Percentiles rank a stretch among this genome's conserved stretches.
These are phyloP conservation scores for Lacerta viridis DNA, from an alignment of 2,797 vertebrate species.

Conservation along the genomic window DNA sequence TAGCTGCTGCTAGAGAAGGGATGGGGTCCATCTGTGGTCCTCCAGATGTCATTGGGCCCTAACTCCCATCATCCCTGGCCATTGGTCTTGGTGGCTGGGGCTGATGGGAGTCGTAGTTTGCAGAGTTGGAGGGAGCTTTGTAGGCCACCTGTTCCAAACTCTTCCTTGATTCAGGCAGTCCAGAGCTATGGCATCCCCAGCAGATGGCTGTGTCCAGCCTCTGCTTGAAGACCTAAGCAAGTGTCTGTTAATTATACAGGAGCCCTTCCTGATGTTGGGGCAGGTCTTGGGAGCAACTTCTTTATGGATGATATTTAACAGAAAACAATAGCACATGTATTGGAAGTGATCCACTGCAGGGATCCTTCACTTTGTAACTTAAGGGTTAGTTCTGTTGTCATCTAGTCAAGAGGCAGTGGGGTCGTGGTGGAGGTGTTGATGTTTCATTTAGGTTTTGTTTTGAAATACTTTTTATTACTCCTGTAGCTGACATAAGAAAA, in stretches of 20 bases:
- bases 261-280: background rate
- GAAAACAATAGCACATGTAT: background rate
- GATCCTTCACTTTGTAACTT: too few relatives aligned
- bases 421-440: too few relatives aligned
- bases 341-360: background rate
- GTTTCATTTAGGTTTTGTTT: background rate
- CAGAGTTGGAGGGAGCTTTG: background rate
- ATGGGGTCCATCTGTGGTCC: too few relatives aligned
- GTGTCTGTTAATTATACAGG: background rate
- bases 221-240: background rate
- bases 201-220: background rate
- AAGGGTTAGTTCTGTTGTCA: too few relatives aligned
- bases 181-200: background rate
- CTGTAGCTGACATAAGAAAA: background rate
- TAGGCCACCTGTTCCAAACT: background rate
- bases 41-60: too few relatives aligned
- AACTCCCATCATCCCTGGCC: too few relatives aligned
- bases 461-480: background rate
- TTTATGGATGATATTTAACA: background rate
- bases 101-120: too few relatives aligned
- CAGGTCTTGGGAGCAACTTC: background rate
- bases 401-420: too few relatives aligned
- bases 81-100: too few relatives aligned
- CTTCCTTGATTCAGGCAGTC: background rate
- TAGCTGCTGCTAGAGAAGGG: too few relatives aligned